phyloP scores from a whole-genome alignment of 2,113 vertebrate species.

The Piprites chloris region DNA sequence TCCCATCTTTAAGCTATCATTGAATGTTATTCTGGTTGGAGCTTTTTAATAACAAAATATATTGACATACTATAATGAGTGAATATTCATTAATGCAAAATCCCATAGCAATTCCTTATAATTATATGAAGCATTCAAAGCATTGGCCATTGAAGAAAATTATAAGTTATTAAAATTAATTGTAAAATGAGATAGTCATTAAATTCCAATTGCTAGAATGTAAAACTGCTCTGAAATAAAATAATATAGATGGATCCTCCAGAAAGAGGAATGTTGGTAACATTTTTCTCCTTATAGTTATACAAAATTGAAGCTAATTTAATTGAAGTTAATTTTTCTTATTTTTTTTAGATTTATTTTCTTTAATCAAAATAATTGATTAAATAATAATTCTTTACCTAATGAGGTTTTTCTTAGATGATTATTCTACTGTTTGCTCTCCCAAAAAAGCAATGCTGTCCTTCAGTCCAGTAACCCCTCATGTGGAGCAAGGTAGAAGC shows the following conservation, averaged over 20 bases:
- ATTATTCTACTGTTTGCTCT: neutral
- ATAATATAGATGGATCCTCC: neutral
- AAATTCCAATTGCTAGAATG: neutral
- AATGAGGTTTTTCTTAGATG: neutral
- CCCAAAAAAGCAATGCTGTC: neutral
- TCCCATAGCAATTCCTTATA: neutral
- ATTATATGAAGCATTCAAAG: neutral
- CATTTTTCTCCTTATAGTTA: neutral
- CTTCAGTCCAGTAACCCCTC: neutral
- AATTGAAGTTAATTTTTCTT: too few species aligned
- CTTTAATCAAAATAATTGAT: neutral
- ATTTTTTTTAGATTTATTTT: neutral
- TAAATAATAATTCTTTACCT: neutral
- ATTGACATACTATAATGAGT: neutral
- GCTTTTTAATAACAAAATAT: neutral
- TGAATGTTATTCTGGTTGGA: neutral
- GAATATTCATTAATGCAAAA: slow-evolving; percentile 9
- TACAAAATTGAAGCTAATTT: neutral
- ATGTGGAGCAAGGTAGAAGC: neutral
- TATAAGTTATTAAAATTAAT: slow-evolving; percentile 25
- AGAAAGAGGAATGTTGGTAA: neutral
- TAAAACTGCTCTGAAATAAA: slow-evolving; percentile 9
- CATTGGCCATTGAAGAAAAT: slow-evolving; percentile 3
- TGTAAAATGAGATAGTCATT: slow-evolving; percentile 20
- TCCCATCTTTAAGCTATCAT: neutral